phyloP scores from a whole-genome alignment of 1,140 invertebrate genomes.

The Lucilia cuprina region DNA sequence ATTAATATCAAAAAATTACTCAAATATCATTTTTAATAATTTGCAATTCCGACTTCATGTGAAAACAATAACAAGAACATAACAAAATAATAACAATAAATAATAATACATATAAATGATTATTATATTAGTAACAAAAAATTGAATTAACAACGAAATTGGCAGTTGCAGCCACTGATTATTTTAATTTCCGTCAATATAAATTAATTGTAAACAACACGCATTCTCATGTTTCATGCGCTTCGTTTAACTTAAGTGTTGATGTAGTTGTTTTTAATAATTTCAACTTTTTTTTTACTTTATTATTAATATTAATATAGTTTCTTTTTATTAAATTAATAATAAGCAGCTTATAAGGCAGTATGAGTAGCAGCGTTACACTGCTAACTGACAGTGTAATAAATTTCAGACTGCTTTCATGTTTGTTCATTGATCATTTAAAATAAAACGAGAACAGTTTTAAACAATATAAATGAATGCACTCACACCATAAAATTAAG shows the following conservation, averaged over 20 bases:
- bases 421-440: not conserved
- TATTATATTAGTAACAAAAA: constrained; percentile 18
- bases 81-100: too few relatives aligned
- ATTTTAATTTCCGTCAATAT: constrained; percentile 33
- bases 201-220: constrained; percentile 30
- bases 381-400: too few relatives aligned
- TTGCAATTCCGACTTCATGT: not conserved
- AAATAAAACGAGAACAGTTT: too few relatives aligned
- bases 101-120: not conserved
- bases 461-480: not conserved
- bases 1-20: too few relatives aligned
- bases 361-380: too few relatives aligned
- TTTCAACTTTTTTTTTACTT: too few relatives aligned
- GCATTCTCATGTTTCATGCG: not conserved
- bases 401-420: not conserved
- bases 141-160: constrained; percentile 34
- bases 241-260: not conserved
- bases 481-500: not conserved
- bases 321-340: not conserved
- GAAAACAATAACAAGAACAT: not conserved
- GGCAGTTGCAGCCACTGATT: constrained; percentile 34
- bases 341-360: not conserved
- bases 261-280: too few relatives aligned
- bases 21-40: not conserved
- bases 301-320: not conserved